Percentiles rank a stretch among this genome's conserved stretches.
Evolutionary conservation across 2,797 vertebrate genomes (phyloP).

Genomic region (Pipistrellus pygmaeus): DNA sequence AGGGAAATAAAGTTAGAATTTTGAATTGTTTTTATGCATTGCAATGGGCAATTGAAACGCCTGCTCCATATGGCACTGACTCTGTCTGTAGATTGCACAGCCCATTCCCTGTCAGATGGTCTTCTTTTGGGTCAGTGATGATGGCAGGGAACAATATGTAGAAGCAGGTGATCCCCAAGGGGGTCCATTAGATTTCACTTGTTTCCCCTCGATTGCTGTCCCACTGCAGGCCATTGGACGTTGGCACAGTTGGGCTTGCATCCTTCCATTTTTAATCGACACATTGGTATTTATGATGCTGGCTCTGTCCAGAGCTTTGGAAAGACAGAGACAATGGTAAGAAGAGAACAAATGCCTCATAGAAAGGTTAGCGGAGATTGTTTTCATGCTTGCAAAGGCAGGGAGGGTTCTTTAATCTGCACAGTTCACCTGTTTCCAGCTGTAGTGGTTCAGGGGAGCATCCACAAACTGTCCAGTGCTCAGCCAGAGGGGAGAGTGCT

Average conservation of each 20-base stretch:
- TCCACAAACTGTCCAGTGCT: background rate
- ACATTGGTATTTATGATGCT: conserved; percentile 66
- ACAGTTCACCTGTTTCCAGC: conserved; percentile 73
- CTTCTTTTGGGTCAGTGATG: conserved; percentile 75
- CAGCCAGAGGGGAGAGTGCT: background rate
- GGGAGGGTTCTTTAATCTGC: conserved; percentile 70
- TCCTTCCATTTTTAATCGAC: conserved; percentile 63
- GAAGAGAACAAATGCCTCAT: conserved; percentile 69
- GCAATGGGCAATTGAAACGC: conserved; percentile 65
- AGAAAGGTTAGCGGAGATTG: conserved; percentile 75
- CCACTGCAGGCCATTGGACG: background rate
- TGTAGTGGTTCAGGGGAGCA: conserved; percentile 43
- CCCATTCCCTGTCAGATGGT: conserved; percentile 75
- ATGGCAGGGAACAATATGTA: conserved; percentile 64
- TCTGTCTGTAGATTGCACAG: conserved; percentile 25
- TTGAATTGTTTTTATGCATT: conserved; percentile 72
- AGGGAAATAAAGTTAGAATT: conserved; percentile 76
- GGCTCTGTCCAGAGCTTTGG: conserved; percentile 52
- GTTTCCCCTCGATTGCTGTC: background rate
- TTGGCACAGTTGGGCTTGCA: background rate
- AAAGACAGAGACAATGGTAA: conserved; percentile 72
- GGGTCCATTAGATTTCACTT: conserved; percentile 55
- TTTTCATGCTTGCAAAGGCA: conserved; percentile 63
- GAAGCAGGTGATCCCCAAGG: conserved; percentile 69
- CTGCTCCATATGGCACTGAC: conserved; percentile 71